Evolutionary conservation across 2,888 invertebrate species (phyloP).

Genomic region (Halictus ligatus): DNA sequence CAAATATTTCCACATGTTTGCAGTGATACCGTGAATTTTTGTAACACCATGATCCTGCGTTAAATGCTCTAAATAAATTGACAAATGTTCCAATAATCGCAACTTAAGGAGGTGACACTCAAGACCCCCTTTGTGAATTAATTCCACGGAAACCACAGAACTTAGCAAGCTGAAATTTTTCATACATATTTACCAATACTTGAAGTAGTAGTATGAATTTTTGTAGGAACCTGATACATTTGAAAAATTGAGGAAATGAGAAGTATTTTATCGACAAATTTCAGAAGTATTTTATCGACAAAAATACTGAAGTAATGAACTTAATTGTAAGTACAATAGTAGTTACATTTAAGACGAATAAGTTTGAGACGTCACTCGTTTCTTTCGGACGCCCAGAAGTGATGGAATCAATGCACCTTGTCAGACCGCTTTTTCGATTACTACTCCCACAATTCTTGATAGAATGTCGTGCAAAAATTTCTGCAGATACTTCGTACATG

Average conservation of each 20-base stretch:
- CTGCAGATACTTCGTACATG: not conserved
- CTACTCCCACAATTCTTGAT: not conserved
- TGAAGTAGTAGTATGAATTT: too few species aligned
- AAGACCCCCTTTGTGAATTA: not conserved
- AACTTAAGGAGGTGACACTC: not conserved
- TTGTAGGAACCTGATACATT: not conserved
- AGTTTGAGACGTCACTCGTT: too few species aligned
- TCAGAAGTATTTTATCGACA: too few species aligned
- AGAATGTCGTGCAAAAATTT: not conserved
- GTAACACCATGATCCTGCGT: not conserved
- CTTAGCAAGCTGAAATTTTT: not conserved
- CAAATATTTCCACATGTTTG: not conserved
- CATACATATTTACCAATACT: too few species aligned
- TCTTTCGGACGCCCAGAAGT: too few species aligned
- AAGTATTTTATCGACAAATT: too few species aligned
- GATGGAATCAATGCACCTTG: not conserved
- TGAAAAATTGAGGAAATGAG: not conserved
- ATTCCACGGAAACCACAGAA: not conserved
- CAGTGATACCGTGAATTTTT: not conserved
- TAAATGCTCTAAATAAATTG: not conserved
- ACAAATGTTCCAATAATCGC: not conserved
- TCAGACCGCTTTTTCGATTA: not conserved
- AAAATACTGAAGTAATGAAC: too few species aligned
- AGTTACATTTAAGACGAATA: too few species aligned
- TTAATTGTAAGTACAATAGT: too few species aligned